These are phyloP conservation scores for Telmatherina bonti DNA, from an alignment of 2,797 vertebrate species.

Conservation along the genomic window DNA sequence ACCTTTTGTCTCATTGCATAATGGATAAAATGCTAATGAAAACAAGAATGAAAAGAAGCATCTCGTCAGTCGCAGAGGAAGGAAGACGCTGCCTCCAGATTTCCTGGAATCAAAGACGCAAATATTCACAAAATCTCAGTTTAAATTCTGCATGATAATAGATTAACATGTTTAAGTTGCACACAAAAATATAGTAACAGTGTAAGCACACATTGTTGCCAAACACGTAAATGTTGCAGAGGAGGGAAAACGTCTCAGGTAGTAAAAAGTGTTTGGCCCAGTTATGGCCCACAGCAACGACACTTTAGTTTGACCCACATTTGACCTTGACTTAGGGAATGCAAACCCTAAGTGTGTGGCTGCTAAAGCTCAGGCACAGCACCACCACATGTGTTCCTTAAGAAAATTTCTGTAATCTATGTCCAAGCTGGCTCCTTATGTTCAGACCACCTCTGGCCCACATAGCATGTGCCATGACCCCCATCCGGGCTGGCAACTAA, in stretches of 20 bases:
- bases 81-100: constrained; percentile 21
- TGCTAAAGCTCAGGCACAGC: too few relatives aligned
- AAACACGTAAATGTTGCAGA: constrained; percentile 34
- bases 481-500: too few relatives aligned
- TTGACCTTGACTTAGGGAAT: too few relatives aligned
- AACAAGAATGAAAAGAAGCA: constrained; percentile 41
- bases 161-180: constrained; percentile 58
- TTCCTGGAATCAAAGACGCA: constrained; percentile 22
- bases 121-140: constrained; percentile 45
- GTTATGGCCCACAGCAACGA: too few relatives aligned
- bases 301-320: too few relatives aligned
- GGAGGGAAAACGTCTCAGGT: constrained; percentile 35
- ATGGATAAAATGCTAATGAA: constrained; percentile 72
- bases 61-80: constrained; percentile 18
- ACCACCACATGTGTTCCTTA: too few relatives aligned
- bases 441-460: too few relatives aligned
- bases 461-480: too few relatives aligned
- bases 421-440: too few relatives aligned
- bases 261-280: too few relatives aligned
- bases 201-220: constrained; percentile 45
- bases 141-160: constrained; percentile 45
- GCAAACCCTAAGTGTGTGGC: too few relatives aligned
- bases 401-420: too few relatives aligned
- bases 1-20: constrained; percentile 64
- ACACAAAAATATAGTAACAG: constrained; percentile 40